Conservation (phyloP, 2,888 invertebrate species). For the Stenurella melanura region DNA sequence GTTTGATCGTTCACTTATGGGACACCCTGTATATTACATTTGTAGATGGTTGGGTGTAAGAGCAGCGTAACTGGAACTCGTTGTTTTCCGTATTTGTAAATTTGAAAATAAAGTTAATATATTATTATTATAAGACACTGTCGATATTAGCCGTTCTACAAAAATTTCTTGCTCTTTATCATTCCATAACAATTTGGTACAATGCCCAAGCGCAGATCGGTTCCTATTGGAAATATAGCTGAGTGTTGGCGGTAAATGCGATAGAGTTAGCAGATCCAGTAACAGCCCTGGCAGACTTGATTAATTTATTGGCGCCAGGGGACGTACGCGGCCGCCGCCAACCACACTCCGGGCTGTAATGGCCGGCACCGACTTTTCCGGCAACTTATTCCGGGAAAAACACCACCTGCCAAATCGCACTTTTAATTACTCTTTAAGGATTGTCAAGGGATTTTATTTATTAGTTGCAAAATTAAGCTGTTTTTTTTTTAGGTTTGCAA, state of each 20-base stretch:
- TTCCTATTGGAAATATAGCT: slow-evolving; percentile 47
- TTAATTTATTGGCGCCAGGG: slow-evolving; percentile 73
- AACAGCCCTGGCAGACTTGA: slow-evolving; percentile 69
- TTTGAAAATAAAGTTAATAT: no score
- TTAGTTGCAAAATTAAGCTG: background rate
- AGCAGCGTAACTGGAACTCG: no score
- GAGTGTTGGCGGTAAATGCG: slow-evolving; percentile 35
- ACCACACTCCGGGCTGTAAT: slow-evolving; percentile 64
- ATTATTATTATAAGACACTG: background rate
- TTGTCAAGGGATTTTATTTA: slow-evolving; percentile 47
- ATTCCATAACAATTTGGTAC: slow-evolving; percentile 12
- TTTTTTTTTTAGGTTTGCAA: background rate
- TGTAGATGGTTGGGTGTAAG: no score
- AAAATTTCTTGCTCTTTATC: background rate
- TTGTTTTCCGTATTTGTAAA: no score
- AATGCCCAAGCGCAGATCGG: slow-evolving; percentile 24
- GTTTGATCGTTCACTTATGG: no score
- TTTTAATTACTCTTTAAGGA: slow-evolving; percentile 62
- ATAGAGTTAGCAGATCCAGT: slow-evolving; percentile 51
- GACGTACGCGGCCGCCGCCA: slow-evolving; percentile 64
- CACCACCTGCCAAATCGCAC: slow-evolving; percentile 41
- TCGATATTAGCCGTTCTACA: background rate
- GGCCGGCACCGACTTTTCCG: slow-evolving; percentile 60
- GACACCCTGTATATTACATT: no score
- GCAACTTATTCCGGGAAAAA: slow-evolving; percentile 31